These are phyloP conservation scores for Calidris pugnax DNA, from an alignment of 2,113 vertebrate genomes.

Conservation along the genomic window DNA sequence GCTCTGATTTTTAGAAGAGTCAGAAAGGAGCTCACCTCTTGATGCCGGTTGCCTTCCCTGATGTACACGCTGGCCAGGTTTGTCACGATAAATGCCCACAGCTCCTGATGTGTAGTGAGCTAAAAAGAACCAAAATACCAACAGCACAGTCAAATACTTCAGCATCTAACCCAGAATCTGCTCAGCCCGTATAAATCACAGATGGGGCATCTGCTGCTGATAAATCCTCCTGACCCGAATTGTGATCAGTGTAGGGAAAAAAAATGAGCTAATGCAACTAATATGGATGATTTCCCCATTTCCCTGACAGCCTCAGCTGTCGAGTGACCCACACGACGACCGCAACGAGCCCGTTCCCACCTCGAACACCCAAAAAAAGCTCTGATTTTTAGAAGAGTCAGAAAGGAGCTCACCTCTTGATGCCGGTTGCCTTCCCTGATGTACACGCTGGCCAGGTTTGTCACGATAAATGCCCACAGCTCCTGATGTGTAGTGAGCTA, in stretches of 20 bases:
- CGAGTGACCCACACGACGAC: neutral
- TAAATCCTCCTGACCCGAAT: neutral
- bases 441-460: slow-evolving; percentile 97
- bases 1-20: neutral
- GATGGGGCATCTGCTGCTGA: no score
- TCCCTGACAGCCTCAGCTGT: no score
- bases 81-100: slow-evolving; percentile 98
- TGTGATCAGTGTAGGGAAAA: no score
- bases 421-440: slow-evolving; percentile 97
- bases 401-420: slow-evolving; percentile 85
- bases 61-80: slow-evolving; percentile 99
- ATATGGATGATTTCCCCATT: fast-evolving
- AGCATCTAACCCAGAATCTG: neutral
- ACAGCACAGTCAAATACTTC: neutral
- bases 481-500: slow-evolving; percentile 98
- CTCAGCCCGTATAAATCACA: neutral
- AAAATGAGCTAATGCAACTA: neutral
- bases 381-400: neutral
- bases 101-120: slow-evolving; percentile 97
- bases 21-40: slow-evolving; percentile 84
- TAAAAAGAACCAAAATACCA: slow-evolving; percentile 16
- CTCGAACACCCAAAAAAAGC: neutral
- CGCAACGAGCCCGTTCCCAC: neutral
- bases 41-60: slow-evolving; percentile 94
- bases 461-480: slow-evolving; percentile 97